A percentile compares a stretch with the other conserved stretches of the same genome.
phyloP scores from a whole-genome alignment of 2,113 vertebrate species.

The Anser brachyrhynchus region DNA sequence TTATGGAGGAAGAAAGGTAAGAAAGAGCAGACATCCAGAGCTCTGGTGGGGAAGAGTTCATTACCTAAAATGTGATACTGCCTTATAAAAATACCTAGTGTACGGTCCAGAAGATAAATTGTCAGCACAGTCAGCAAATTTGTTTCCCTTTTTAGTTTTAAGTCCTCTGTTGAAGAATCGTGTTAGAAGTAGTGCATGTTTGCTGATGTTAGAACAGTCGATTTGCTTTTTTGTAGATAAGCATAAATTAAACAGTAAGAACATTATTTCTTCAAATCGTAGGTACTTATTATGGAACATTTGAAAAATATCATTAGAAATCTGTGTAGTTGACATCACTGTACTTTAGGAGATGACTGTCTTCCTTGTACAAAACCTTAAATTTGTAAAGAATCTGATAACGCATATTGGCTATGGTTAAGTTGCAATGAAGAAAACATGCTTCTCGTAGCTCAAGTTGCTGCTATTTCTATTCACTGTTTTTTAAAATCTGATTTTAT shows the following conservation, averaged over 20 bases:
- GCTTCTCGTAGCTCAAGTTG: neutral
- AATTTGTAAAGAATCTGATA: neutral
- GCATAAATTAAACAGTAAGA: neutral
- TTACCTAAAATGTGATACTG: neutral
- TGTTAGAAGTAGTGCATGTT: too few species aligned
- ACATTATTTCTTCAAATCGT: neutral
- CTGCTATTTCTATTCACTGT: neutral
- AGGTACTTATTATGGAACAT: neutral
- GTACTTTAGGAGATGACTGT: neutral
- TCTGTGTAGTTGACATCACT: neutral
- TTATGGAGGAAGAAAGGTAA: conserved; percentile 81
- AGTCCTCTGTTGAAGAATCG: neutral
- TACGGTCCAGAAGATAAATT: neutral
- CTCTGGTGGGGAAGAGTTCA: neutral
- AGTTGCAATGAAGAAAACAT: neutral
- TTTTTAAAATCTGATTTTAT: neutral
- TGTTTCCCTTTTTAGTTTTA: neutral
- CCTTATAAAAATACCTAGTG: neutral
- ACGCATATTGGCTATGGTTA: neutral
- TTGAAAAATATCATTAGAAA: neutral
- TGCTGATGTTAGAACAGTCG: neutral
- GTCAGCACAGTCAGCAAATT: neutral
- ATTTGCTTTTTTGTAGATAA: neutral
- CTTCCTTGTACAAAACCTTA: neutral
- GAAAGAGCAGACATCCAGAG: neutral